Evolutionary conservation across 2,888 invertebrate genomes (phyloP).

Genomic region (Tricholauxania praeusta): DNA sequence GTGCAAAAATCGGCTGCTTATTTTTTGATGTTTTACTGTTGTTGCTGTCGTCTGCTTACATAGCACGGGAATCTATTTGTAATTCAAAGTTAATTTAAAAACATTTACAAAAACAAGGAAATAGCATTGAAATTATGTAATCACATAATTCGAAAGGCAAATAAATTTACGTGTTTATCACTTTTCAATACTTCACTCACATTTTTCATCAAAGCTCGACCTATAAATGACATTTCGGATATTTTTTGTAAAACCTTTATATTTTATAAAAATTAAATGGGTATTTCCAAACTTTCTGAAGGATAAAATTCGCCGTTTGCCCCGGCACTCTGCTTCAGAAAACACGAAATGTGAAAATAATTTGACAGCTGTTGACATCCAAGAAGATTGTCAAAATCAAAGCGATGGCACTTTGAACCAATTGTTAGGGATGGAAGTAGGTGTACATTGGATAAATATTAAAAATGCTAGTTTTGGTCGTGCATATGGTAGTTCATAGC

Average conservation of each 20-base stretch:
- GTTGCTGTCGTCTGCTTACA: constrained; percentile 50
- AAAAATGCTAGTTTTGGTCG: too few species aligned
- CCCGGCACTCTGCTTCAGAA: neutral
- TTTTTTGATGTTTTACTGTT: constrained; percentile 36
- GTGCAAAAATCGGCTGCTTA: constrained; percentile 54
- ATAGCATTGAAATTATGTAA: constrained; percentile 54
- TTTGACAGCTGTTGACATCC: constrained; percentile 16
- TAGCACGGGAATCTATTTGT: constrained; percentile 54
- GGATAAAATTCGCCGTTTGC: neutral
- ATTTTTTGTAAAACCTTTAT: constrained; percentile 22
- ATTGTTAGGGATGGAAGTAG: neutral
- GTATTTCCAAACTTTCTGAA: neutral
- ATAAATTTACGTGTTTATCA: constrained; percentile 12
- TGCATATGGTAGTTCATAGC: too few species aligned
- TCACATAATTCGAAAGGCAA: neutral
- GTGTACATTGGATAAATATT: too few species aligned
- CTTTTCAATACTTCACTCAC: constrained; percentile 53
- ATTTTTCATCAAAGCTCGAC: constrained; percentile 56
- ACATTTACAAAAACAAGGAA: constrained; percentile 21
- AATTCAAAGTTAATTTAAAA: constrained; percentile 27
- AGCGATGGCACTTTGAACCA: neutral
- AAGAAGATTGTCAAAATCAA: constrained; percentile 7
- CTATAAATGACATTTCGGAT: constrained; percentile 60
- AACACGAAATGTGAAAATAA: neutral
- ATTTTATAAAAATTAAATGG: constrained; percentile 27